These are phyloP conservation scores for Prietella phreatophila DNA, from an alignment of 2,113 vertebrate genomes.

Conservation along the genomic window DNA sequence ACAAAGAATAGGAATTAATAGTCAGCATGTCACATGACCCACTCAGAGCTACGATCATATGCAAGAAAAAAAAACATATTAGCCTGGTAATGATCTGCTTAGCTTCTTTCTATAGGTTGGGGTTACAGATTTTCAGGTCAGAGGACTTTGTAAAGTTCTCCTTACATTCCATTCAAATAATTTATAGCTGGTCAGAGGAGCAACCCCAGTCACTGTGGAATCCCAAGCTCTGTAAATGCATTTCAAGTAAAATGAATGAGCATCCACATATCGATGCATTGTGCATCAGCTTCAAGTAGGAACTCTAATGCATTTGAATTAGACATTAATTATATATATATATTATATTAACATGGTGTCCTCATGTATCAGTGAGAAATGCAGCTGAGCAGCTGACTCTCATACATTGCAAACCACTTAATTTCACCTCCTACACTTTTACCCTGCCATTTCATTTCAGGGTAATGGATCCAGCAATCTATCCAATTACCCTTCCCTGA, in stretches of 20 bases:
- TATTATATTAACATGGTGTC: not conserved
- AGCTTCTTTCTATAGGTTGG: not conserved
- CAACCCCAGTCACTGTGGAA: not conserved
- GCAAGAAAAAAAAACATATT: not conserved
- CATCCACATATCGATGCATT: no score
- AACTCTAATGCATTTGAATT: not conserved
- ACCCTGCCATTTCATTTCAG: conserved; percentile 12
- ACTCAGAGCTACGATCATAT: no score
- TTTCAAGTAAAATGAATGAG: not conserved
- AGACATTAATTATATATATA: not conserved
- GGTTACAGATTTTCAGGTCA: not conserved
- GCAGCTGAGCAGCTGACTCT: not conserved
- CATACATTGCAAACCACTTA: not conserved
- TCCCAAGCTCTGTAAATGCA: not conserved
- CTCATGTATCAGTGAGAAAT: not conserved
- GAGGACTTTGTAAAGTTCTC: not conserved
- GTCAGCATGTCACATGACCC: not conserved
- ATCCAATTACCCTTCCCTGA: conserved; percentile 24
- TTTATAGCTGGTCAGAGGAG: not conserved
- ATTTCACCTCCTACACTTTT: conserved; percentile 9
- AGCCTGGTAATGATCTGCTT: not conserved
- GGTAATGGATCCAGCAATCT: not conserved
- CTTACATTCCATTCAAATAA: not conserved
- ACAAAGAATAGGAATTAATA: not conserved
- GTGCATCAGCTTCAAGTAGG: not conserved